Evolutionary conservation across 2,113 vertebrate genomes (phyloP).

Genomic region (Halichoerus grypus): DNA sequence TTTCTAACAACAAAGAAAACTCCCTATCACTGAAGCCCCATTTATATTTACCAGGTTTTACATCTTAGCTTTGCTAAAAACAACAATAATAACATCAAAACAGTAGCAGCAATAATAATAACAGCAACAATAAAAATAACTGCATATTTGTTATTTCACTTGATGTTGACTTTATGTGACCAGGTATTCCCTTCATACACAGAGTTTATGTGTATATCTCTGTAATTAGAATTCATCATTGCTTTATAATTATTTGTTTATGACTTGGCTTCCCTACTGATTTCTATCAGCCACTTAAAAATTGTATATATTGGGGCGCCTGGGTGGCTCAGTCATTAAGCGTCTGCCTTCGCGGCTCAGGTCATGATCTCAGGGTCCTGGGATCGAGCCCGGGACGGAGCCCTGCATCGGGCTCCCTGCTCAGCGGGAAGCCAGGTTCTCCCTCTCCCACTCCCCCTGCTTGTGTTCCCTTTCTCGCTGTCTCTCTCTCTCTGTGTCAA

Average conservation of each 20-base stretch:
- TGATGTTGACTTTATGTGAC: slow-evolving; percentile 32
- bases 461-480: too few species aligned
- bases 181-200: not conserved
- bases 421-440: too few species aligned
- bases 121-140: slow-evolving; percentile 12
- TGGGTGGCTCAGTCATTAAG: too few species aligned
- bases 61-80: slow-evolving; percentile 5
- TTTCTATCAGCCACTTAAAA: not conserved
- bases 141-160: slow-evolving; percentile 29
- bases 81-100: not conserved
- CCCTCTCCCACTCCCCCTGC: too few species aligned
- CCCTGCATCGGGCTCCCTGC: too few species aligned
- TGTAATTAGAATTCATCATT: not conserved
- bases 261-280: not conserved
- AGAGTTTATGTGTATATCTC: not conserved
- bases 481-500: too few species aligned
- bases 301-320: not conserved
- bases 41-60: slow-evolving; percentile 43
- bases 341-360: too few species aligned
- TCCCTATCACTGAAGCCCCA: not conserved
- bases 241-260: slow-evolving; percentile 42
- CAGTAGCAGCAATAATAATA: not conserved
- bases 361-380: too few species aligned
- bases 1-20: slow-evolving; percentile 48
- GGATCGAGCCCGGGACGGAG: too few species aligned